Conservation (phyloP, 2,113 vertebrate species). For the Ceyx cyanopectus region DNA sequence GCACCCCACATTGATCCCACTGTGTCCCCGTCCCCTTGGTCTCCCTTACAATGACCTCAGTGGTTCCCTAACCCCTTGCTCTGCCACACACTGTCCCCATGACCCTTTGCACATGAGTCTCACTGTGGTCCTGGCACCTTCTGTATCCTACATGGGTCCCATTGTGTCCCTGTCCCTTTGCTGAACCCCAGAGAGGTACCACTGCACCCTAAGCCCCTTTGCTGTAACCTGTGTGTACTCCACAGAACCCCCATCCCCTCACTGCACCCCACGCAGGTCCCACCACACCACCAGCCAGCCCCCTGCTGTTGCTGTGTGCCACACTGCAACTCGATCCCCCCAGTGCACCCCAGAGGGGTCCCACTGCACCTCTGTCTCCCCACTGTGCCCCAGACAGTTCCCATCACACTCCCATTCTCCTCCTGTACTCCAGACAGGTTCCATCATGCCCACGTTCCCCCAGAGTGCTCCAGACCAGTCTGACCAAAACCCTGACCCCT, state of each 20-base stretch:
- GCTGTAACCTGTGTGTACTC: not conserved
- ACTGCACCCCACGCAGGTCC: rapidly evolving
- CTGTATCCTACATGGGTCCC: no score
- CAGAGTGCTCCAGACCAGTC: rapidly evolving
- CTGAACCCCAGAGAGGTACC: not conserved
- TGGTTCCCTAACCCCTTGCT: not conserved
- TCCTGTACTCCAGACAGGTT: rapidly evolving
- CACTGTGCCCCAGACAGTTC: rapidly evolving
- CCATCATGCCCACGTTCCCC: no score
- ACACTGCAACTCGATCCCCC: rapidly evolving
- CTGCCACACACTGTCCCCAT: no score
- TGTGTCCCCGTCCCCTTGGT: not conserved
- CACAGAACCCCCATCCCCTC: no score
- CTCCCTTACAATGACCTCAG: not conserved
- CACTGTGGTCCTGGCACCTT: not conserved
- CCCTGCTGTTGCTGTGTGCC: not conserved
- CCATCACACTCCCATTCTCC: rapidly evolving
- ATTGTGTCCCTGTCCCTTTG: not conserved
- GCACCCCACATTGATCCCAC: not conserved
- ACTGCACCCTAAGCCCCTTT: not conserved
- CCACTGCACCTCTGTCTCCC: not conserved
- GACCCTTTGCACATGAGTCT: not conserved
- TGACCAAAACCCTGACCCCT: rapidly evolving
- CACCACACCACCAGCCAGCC: not conserved
- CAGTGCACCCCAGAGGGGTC: rapidly evolving